A percentile compares a stretch with the other conserved stretches of the same genome.
Conservation (phyloP, 2,113 vertebrate genomes). For the Rousettus leschenaultii region DNA sequence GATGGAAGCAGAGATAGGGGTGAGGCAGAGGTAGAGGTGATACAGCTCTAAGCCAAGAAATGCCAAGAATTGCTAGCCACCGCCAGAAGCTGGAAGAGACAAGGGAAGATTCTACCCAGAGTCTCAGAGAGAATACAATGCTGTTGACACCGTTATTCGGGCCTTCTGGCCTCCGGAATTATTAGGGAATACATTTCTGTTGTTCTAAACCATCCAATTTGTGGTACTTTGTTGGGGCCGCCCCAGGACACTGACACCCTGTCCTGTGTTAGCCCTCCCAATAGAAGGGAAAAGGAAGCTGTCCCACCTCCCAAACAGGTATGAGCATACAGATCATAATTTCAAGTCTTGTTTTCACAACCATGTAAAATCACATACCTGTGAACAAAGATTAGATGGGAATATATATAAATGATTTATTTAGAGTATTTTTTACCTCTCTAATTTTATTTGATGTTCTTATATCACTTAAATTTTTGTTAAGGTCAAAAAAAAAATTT, state of each 20-base stretch:
- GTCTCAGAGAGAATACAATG: accelerated
- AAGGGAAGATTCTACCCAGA: not conserved
- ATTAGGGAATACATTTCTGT: no score
- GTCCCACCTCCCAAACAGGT: no score
- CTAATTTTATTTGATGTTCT: not conserved
- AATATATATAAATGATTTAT: accelerated
- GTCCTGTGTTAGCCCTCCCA: not conserved
- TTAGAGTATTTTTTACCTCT: not conserved
- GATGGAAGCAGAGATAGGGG: not conserved
- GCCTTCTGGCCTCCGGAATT: not conserved
- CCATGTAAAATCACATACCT: not conserved
- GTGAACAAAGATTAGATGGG: not conserved
- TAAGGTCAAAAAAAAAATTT: not conserved
- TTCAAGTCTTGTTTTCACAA: no score
- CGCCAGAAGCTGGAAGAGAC: not conserved
- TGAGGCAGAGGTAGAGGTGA: not conserved
- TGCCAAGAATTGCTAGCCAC: not conserved
- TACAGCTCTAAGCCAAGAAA: accelerated
- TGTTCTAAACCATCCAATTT: not conserved
- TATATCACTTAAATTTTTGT: not conserved
- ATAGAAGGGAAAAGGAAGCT: not conserved
- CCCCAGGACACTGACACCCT: not conserved
- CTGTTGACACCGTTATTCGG: no score
- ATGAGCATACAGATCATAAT: accelerated
- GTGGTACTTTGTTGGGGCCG: not conserved